These are phyloP conservation scores for Dendronephthya gigantea DNA, from an alignment of 64 coral and sea anemone species.

Conservation along the genomic window DNA sequence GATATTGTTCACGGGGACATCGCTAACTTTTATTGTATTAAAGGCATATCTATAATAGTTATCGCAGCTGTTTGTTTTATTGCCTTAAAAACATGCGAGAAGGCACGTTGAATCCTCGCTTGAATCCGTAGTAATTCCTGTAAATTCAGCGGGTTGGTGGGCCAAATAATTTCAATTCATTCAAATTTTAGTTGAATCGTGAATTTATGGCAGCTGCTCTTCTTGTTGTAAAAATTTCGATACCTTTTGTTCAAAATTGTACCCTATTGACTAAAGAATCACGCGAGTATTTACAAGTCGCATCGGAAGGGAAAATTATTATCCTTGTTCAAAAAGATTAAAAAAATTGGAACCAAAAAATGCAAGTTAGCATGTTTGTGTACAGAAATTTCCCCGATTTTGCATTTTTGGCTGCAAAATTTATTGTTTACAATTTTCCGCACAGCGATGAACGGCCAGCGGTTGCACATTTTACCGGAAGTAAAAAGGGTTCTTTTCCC, in stretches of 20 bases:
- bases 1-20: too few species aligned
- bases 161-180: too few species aligned
- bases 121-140: too few species aligned
- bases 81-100: too few species aligned
- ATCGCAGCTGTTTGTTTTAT: too few species aligned
- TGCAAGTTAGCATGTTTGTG: not conserved
- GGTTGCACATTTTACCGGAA: constrained; percentile 86
- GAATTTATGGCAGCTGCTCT: not conserved
- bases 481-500: constrained; percentile 46
- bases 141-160: too few species aligned
- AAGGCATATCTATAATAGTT: too few species aligned
- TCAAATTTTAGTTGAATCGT: too few species aligned
- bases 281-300: not conserved
- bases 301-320: too few species aligned
- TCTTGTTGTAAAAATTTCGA: not conserved
- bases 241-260: not conserved
- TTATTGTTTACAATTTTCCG: constrained; percentile 5
- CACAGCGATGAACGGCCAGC: constrained; percentile 19
- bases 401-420: constrained; percentile 12
- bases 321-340: not conserved
- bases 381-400: not conserved
- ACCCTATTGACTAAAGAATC: not conserved
- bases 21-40: too few species aligned
- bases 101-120: too few species aligned
- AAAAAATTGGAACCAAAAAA: not conserved